Evolutionary conservation across 2,888 invertebrate genomes (phyloP).

Genomic region (Drosophila subsilvestris): DNA sequence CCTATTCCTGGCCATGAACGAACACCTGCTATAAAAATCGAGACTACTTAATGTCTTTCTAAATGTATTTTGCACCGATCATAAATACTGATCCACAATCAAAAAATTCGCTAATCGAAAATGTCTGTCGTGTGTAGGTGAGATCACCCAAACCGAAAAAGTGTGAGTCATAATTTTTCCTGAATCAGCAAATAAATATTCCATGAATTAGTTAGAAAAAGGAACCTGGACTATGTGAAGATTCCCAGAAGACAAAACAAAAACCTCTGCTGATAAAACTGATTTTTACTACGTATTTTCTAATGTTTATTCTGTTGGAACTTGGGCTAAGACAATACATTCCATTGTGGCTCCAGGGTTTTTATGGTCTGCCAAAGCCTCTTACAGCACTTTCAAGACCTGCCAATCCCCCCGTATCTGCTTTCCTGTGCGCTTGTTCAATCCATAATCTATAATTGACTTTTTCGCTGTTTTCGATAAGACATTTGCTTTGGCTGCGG

Average conservation of each 20-base stretch:
- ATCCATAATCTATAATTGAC: conserved; percentile 18
- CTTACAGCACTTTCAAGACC: background rate
- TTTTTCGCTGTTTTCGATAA: conserved; percentile 22
- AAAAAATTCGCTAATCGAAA: conserved; percentile 5
- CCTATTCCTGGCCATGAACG: conserved; percentile 4
- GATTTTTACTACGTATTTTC: background rate
- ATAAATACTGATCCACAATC: conserved; percentile 33
- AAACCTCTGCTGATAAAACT: background rate
- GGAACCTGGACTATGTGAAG: background rate
- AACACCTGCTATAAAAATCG: conserved; percentile 22
- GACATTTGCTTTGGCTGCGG: background rate
- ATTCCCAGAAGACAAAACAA: background rate
- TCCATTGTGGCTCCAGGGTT: too few species aligned
- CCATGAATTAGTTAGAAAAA: conserved; percentile 4
- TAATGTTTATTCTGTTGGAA: background rate
- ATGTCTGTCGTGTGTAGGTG: conserved; percentile 25
- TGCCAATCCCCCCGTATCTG: conserved; percentile 15
- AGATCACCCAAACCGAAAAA: conserved; percentile 43
- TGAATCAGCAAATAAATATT: conserved; percentile 11
- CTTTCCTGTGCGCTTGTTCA: conserved; percentile 10
- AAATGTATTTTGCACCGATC: conserved; percentile 8
- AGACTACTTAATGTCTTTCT: conserved; percentile 8
- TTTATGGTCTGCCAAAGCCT: background rate
- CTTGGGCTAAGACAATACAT: background rate
- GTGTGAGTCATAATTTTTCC: conserved; percentile 17